Conservation (phyloP, 1,140 invertebrate species). For the Zaprionus capensis region DNA sequence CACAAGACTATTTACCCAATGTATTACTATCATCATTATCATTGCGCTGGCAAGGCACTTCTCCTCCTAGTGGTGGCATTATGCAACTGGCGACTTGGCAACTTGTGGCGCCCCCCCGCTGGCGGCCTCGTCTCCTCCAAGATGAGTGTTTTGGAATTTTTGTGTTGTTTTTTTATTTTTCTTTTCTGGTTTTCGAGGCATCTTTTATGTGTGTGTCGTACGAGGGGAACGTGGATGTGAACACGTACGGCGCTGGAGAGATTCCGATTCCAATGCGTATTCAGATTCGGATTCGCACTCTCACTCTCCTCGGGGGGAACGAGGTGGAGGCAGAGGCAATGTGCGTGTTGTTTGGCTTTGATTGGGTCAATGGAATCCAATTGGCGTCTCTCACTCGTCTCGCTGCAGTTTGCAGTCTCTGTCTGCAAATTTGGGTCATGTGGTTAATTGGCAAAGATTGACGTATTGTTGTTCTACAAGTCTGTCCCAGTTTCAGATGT, state of each 20-base stretch:
- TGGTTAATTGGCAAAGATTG: constrained; percentile 82
- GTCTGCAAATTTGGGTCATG: constrained; percentile 70
- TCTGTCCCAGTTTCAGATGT: constrained; percentile 48
- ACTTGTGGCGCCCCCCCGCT: background rate
- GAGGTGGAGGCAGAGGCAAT: constrained; percentile 23
- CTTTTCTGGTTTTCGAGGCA: constrained; percentile 2
- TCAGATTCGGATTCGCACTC: constrained; percentile 13
- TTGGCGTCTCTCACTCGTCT: constrained; percentile 43
- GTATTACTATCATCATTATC: constrained; percentile 11
- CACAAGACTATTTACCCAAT: constrained; percentile 23
- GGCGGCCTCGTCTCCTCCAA: background rate
- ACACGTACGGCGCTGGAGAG: constrained; percentile 2
- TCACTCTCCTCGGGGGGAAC: constrained; percentile 19
- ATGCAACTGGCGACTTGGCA: constrained; percentile 7
- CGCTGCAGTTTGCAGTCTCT: constrained; percentile 59
- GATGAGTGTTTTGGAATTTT: background rate
- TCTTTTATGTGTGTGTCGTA: background rate
- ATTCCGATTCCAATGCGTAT: constrained; percentile 5
- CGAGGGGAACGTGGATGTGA: constrained; percentile 3
- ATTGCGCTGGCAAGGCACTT: background rate
- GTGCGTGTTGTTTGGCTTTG: constrained; percentile 43
- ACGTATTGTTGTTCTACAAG: constrained; percentile 74
- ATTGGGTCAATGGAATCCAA: constrained; percentile 81
- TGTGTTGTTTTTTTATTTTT: background rate
- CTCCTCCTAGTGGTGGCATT: constrained; percentile 1